Evolutionary conservation across 1,140 invertebrate genomes (phyloP).

Genomic region (Ceratoteleas bidentatus): DNA sequence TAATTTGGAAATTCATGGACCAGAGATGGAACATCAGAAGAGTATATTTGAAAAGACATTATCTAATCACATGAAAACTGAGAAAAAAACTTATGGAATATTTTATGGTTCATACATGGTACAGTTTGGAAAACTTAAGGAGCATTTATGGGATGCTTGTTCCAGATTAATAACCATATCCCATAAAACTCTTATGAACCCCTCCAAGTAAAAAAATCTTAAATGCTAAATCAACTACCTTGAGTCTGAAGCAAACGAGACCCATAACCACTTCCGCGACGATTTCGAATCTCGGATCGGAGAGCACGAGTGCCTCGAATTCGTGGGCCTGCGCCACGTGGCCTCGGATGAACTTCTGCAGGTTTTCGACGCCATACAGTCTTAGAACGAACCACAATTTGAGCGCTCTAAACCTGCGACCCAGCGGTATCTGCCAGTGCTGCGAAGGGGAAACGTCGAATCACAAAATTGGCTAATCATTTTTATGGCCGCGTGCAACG

Average conservation of each 20-base stretch:
- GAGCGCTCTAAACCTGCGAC: slow-evolving; percentile 94
- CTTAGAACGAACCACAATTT: slow-evolving; percentile 99
- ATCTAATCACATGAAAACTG: too few species aligned
- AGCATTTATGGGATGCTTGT: too few species aligned
- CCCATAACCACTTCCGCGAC: slow-evolving; percentile 93
- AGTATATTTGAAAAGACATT: too few species aligned
- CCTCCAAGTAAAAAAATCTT: not conserved
- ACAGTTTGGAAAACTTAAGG: too few species aligned
- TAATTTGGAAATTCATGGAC: too few species aligned
- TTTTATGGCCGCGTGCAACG: not conserved
- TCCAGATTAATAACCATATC: too few species aligned
- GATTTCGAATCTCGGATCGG: slow-evolving; percentile 92
- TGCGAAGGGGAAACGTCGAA: slow-evolving; percentile 71
- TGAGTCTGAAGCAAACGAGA: slow-evolving; percentile 96
- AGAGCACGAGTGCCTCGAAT: slow-evolving; percentile 87
- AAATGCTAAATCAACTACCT: slow-evolving; percentile 81
- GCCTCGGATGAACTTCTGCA: slow-evolving; percentile 93
- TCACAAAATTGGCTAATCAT: not conserved
- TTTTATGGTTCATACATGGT: too few species aligned
- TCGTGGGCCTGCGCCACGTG: slow-evolving; percentile 90
- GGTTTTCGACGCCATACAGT: slow-evolving; percentile 92
- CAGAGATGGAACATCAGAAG: too few species aligned
- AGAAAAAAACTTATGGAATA: too few species aligned
- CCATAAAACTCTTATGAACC: too few species aligned
- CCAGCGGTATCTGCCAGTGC: slow-evolving; percentile 99